These are phyloP conservation scores for Aricia artaxerxes DNA, from an alignment of 2,888 invertebrate genomes.

Conservation along the genomic window DNA sequence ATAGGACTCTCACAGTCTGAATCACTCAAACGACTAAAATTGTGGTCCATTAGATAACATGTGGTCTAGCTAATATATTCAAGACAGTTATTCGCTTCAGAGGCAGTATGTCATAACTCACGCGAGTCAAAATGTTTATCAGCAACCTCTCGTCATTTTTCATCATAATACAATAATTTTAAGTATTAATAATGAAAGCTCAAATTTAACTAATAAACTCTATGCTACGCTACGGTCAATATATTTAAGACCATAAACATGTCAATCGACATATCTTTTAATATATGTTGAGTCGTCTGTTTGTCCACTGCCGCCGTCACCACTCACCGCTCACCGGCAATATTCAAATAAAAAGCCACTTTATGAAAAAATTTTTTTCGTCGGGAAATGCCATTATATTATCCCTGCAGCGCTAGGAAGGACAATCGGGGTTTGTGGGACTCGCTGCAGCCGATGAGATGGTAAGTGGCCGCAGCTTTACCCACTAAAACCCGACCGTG, in stretches of 20 bases:
- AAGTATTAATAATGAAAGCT: slow-evolving; percentile 25
- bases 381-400: too few relatives aligned
- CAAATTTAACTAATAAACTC: slow-evolving; percentile 15
- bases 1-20: background rate
- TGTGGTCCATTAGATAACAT: background rate
- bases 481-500: too few relatives aligned
- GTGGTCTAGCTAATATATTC: background rate
- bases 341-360: too few relatives aligned
- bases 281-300: background rate
- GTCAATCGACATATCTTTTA: slow-evolving; percentile 14
- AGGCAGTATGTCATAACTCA: background rate
- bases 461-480: too few relatives aligned
- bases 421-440: too few relatives aligned
- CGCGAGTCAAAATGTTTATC: background rate
- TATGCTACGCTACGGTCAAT: slow-evolving; percentile 4
- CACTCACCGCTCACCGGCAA: too few relatives aligned
- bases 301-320: too few relatives aligned
- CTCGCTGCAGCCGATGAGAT: too few relatives aligned
- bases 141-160: background rate
- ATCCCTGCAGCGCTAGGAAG: too few relatives aligned
- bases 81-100: background rate
- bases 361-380: too few relatives aligned
- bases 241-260: slow-evolving; percentile 3
- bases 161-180: slow-evolving; percentile 8
- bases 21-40: background rate